phyloP scores from a whole-genome alignment of 2,113 vertebrate genomes.

The Speoplatyrhinus poulsoni region DNA sequence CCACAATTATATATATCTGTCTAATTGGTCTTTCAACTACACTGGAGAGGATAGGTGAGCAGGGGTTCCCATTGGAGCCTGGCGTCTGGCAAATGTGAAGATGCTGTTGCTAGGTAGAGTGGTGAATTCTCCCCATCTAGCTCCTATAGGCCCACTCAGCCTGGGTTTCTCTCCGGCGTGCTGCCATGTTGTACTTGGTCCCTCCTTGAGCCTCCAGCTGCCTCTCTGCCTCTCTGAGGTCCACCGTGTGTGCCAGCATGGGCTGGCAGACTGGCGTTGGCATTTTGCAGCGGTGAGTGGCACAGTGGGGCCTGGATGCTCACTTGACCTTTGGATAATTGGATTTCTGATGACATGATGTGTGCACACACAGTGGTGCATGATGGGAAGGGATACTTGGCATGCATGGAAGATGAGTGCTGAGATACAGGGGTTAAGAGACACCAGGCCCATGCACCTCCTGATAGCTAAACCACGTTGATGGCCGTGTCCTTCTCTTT shows the following conservation, averaged over 20 bases:
- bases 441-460: conserved; percentile 1
- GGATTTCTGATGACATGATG: conserved; percentile 75
- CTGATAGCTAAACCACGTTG: background rate
- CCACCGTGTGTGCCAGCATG: conserved; percentile 46
- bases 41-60: conserved; percentile 6
- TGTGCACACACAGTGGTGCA: conserved; percentile 52
- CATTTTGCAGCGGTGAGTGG: conserved; percentile 67
- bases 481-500: conserved; percentile 5
- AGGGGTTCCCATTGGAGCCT: conserved; percentile 11
- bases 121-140: background rate
- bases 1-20: conserved; percentile 40
- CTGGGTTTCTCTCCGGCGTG: conserved; percentile 9
- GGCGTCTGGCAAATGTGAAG: background rate
- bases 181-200: background rate
- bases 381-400: conserved; percentile 67
- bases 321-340: conserved; percentile 78
- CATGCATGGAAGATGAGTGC: conserved; percentile 51
- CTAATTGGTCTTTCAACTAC: conserved; percentile 40
- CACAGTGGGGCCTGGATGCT: conserved; percentile 56
- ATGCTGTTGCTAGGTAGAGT: conserved; percentile 22
- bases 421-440: conserved; percentile 28
- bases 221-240: background rate
- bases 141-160: background rate
- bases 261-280: conserved; percentile 50
- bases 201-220: too few species aligned